These are phyloP conservation scores for Priocnemis perturbator DNA, from an alignment of 2,888 invertebrate species.

Conservation along the genomic window DNA sequence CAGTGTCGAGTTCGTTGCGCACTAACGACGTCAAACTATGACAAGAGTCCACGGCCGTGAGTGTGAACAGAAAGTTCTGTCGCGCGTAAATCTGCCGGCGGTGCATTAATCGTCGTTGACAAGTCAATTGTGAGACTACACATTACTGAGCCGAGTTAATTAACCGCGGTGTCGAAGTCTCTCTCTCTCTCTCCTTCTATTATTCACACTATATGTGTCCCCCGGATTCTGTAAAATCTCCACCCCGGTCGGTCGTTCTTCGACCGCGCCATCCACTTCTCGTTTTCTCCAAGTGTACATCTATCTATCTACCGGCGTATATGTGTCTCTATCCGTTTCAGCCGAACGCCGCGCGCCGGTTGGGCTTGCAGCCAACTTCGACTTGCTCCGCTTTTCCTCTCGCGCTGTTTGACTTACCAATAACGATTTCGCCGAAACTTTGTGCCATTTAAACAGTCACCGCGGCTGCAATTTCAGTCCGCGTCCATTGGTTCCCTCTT, in stretches of 20 bases:
- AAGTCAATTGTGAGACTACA: conserved; percentile 37
- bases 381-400: conserved; percentile 20
- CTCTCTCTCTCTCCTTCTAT: conserved; percentile 10
- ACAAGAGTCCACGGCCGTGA: too few species aligned
- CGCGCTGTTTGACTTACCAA: conserved; percentile 50
- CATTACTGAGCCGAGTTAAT: conserved; percentile 46
- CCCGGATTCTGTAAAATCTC: too few species aligned
- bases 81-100: background rate
- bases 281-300: conserved; percentile 5
- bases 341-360: conserved; percentile 24
- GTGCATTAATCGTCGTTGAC: conserved; percentile 48
- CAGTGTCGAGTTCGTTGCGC: too few species aligned
- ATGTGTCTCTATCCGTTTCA: conserved; percentile 31
- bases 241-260: too few species aligned
- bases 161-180: conserved; percentile 48
- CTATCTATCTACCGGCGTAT: conserved; percentile 16
- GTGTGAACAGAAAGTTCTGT: too few species aligned
- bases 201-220: conserved; percentile 10
- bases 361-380: conserved; percentile 52
- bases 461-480: conserved; percentile 12
- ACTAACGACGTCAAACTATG: too few species aligned
- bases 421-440: conserved; percentile 47
- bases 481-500: too few species aligned
- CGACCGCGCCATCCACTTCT: background rate
- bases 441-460: conserved; percentile 42